A percentile compares a stretch with the other conserved stretches of the same genome.
Evolutionary conservation across 2,113 vertebrate genomes (phyloP).

Genomic region (Brachypodius melanocephalos): DNA sequence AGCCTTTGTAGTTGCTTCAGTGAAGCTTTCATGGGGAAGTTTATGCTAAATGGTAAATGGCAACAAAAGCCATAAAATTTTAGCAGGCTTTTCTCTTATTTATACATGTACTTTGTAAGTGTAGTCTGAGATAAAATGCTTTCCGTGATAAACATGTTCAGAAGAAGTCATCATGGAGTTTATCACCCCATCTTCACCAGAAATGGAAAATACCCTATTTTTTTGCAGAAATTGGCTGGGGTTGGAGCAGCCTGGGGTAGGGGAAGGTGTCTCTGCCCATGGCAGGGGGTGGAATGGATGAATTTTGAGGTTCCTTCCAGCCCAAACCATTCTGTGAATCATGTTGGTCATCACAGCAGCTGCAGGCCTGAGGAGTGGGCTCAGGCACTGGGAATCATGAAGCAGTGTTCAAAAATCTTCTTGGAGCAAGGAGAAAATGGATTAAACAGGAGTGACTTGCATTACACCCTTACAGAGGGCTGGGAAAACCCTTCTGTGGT

Average conservation of each 20-base stretch:
- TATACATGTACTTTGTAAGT: not conserved
- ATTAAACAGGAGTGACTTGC: not conserved
- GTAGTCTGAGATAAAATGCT: constrained; percentile 21
- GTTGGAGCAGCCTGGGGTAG: not conserved
- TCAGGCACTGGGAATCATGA: not conserved
- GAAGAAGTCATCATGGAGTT: not conserved
- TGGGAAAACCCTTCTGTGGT: not conserved
- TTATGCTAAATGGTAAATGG: constrained; percentile 27
- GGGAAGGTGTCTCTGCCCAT: not conserved
- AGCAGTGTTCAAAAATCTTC: not conserved
- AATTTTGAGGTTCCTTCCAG: not conserved
- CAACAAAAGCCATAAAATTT: constrained; percentile 23
- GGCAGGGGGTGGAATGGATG: not conserved
- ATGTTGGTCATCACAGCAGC: not conserved
- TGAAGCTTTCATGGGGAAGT: constrained; percentile 5
- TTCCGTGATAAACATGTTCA: not conserved
- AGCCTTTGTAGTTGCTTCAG: constrained; percentile 7
- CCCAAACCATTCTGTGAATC: not conserved
- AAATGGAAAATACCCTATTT: not conserved
- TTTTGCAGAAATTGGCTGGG: not conserved
- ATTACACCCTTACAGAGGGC: not conserved
- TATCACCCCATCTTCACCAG: not conserved
- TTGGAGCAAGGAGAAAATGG: not conserved
- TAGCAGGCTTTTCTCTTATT: constrained; percentile 34
- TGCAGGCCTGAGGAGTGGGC: not conserved